Evolutionary conservation across 2,888 invertebrate species (phyloP).

Genomic region (Girardia tigrina): DNA sequence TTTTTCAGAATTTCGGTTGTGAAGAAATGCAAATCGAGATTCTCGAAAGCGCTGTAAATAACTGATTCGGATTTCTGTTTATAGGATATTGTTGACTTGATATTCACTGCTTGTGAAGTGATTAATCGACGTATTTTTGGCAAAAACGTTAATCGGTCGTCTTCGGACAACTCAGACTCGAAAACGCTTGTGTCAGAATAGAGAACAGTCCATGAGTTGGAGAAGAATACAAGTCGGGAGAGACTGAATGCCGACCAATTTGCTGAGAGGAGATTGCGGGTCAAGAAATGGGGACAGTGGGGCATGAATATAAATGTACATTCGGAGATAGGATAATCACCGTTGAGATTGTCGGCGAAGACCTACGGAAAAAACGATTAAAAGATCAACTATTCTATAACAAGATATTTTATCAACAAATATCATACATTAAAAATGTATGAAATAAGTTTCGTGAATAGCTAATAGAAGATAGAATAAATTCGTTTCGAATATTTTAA

Average conservation of each 20-base stretch:
- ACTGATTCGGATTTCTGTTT: neutral
- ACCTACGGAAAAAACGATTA: too few relatives aligned
- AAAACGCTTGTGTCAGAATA: neutral
- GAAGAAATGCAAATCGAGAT: neutral
- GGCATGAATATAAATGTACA: neutral
- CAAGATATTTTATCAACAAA: too few relatives aligned
- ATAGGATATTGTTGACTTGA: neutral
- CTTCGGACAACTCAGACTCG: neutral
- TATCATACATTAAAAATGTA: too few relatives aligned
- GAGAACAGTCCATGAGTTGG: neutral
- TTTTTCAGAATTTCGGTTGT: neutral
- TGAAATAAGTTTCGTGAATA: too few relatives aligned
- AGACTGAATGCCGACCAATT: neutral
- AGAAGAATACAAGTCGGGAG: neutral
- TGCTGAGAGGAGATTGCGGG: neutral
- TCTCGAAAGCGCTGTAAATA: neutral
- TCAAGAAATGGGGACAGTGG: conserved; percentile 4
- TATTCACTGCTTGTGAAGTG: neutral
- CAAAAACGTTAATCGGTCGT: neutral
- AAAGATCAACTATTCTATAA: too few relatives aligned
- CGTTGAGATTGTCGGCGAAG: neutral
- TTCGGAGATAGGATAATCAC: neutral
- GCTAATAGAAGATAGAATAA: too few relatives aligned
- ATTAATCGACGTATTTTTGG: neutral
- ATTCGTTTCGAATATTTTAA: too few relatives aligned